Conservation (phyloP, 2,888 invertebrate species). For the Erebia ligea region DNA sequence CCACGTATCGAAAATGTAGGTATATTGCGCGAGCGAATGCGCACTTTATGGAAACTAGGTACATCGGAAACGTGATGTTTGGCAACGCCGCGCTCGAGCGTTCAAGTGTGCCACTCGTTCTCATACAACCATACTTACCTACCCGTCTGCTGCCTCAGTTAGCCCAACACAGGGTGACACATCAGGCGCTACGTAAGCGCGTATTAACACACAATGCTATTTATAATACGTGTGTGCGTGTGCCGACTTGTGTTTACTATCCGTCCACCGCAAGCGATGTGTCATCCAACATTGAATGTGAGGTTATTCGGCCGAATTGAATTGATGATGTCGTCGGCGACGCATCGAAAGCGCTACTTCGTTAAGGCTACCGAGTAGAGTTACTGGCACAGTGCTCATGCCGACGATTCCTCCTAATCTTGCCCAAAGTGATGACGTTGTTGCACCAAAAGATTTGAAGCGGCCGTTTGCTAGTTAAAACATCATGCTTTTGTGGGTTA, state of each 20-base stretch:
- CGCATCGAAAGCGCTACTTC: conserved; percentile 26
- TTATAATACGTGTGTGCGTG: conserved; percentile 72
- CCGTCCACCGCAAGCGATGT: conserved; percentile 73
- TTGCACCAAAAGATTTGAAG: background rate
- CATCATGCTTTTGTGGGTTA: background rate
- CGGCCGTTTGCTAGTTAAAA: background rate
- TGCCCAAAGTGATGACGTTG: conserved; percentile 38
- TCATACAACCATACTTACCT: conserved; percentile 50
- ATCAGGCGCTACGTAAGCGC: conserved; percentile 71
- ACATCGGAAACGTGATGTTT: conserved; percentile 57
- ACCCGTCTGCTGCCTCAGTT: conserved; percentile 60
- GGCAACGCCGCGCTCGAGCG: conserved; percentile 67
- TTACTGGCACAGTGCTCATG: conserved; percentile 46
- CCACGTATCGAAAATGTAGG: background rate
- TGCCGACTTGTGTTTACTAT: conserved; percentile 78
- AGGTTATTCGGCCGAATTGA: conserved; percentile 68
- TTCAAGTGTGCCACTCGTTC: conserved; percentile 54
- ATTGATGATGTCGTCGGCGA: conserved; percentile 52
- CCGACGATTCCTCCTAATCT: conserved; percentile 54
- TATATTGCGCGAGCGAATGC: conserved; percentile 2
- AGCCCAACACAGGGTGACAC: conserved; percentile 66
- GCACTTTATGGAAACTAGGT: conserved; percentile 51
- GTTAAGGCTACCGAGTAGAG: conserved; percentile 37
- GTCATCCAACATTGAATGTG: conserved; percentile 73
- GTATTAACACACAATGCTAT: conserved; percentile 76